Conservation (phyloP, 2,888 invertebrate genomes). For the Neuroscelio doddi region DNA sequence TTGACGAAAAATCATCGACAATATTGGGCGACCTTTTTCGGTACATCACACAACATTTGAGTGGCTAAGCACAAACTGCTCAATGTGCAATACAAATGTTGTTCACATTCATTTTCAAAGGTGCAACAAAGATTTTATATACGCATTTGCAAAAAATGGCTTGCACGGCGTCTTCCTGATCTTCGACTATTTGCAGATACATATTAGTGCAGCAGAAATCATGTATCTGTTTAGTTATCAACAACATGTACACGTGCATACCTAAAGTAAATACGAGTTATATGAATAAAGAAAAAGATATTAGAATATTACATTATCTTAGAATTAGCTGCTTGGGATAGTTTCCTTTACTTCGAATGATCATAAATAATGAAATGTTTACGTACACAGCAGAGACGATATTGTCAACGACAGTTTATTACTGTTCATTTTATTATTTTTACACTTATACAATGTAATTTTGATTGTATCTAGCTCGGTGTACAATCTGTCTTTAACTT, state of each 20-base stretch:
- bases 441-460: constrained; percentile 63
- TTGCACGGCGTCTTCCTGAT: constrained; percentile 62
- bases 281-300: constrained; percentile 60
- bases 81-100: constrained; percentile 39
- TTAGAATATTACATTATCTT: constrained; percentile 68
- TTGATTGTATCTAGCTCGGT: constrained; percentile 61
- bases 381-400: constrained; percentile 47
- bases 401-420: constrained; percentile 60
- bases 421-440: constrained; percentile 67
- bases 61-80: constrained; percentile 17
- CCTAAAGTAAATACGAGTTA: constrained; percentile 70
- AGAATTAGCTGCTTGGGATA: constrained; percentile 71
- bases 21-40: neutral
- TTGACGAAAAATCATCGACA: constrained; percentile 12
- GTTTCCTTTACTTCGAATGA: constrained; percentile 63
- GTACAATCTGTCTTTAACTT: constrained; percentile 63
- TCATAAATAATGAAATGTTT: constrained; percentile 30
- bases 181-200: constrained; percentile 60
- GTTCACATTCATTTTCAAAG: neutral
- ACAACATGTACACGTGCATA: constrained; percentile 64
- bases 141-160: constrained; percentile 7
- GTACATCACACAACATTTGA: neutral
- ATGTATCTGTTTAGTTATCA: constrained; percentile 70
- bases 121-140: neutral
- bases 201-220: constrained; percentile 56